phyloP scores from a whole-genome alignment of 2,113 vertebrate genomes.

The Cervus canadensis region DNA sequence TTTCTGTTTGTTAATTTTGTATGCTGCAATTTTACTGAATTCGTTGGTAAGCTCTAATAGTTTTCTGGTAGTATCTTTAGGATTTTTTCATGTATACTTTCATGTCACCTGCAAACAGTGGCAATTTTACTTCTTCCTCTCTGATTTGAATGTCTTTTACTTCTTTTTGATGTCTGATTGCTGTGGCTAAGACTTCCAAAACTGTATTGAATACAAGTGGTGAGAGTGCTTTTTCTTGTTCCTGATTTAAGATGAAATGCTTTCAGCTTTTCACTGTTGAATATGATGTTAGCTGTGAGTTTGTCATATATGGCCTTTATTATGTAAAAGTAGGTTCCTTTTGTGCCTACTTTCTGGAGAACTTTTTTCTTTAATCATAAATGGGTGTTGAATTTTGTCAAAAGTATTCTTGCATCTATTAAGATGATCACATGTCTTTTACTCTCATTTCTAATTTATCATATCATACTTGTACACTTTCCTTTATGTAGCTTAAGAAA shows the following conservation, averaged over 20 bases:
- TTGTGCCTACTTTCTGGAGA: neutral
- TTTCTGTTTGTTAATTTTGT: neutral
- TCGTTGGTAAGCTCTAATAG: neutral
- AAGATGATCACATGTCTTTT: neutral
- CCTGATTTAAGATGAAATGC: neutral
- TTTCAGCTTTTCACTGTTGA: neutral
- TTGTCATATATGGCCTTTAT: neutral
- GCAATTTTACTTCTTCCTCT: neutral
- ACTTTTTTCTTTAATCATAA: neutral
- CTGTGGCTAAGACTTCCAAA: neutral
- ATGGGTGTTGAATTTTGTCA: neutral
- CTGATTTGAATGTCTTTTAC: neutral
- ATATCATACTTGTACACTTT: neutral
- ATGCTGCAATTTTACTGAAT: neutral
- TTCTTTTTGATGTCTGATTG: neutral
- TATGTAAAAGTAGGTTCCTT: neutral
- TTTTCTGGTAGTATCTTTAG: neutral
- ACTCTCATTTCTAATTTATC: neutral
- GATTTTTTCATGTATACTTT: neutral
- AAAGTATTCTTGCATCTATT: neutral
- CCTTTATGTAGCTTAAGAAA: neutral
- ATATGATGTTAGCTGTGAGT: neutral
- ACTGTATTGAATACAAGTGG: neutral
- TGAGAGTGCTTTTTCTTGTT: neutral
- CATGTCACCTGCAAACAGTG: neutral